These are phyloP conservation scores for Sparus aurata DNA, from an alignment of 2,797 vertebrate genomes.

Conservation along the genomic window DNA sequence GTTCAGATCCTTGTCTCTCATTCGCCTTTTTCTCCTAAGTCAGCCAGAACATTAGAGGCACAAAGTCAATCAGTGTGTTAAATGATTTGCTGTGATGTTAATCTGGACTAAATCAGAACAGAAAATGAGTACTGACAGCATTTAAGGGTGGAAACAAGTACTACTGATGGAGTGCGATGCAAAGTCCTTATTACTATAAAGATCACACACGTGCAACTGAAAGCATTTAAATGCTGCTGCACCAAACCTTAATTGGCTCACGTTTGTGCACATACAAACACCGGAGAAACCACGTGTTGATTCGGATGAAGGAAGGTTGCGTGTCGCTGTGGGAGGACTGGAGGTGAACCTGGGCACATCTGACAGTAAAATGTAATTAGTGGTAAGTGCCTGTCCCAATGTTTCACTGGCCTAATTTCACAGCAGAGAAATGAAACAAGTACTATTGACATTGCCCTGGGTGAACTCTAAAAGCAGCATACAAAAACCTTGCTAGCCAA, in stretches of 20 bases:
- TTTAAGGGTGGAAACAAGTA: slow-evolving; percentile 30
- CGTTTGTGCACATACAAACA: not conserved
- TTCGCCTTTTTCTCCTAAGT: slow-evolving; percentile 54
- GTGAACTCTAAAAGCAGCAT: slow-evolving; percentile 61
- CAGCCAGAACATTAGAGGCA: slow-evolving; percentile 45
- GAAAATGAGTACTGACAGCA: slow-evolving; percentile 23
- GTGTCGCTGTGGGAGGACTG: slow-evolving; percentile 36
- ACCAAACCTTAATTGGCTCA: not conserved
- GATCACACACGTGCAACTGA: slow-evolving; percentile 6
- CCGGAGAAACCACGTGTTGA: slow-evolving; percentile 5
- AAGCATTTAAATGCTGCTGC: slow-evolving; percentile 13
- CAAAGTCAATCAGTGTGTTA: slow-evolving; percentile 64
- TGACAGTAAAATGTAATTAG: slow-evolving; percentile 78
- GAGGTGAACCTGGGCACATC: slow-evolving; percentile 58
- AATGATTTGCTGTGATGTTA: slow-evolving; percentile 70
- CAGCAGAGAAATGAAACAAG: slow-evolving; percentile 63
- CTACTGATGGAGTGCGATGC: not conserved
- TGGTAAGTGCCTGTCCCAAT: slow-evolving; percentile 63
- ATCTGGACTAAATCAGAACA: slow-evolving; percentile 57
- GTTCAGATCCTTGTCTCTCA: slow-evolving; percentile 69
- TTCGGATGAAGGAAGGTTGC: slow-evolving; percentile 47
- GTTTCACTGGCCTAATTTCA: slow-evolving; percentile 75
- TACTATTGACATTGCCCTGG: slow-evolving; percentile 58
- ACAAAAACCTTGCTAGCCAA: slow-evolving; percentile 51
- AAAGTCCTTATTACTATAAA: slow-evolving; percentile 5